Percentiles rank a stretch among this genome's conserved stretches.
These are phyloP conservation scores for Brachionus sp. DNA, from an alignment of 1,140 invertebrate genomes.

Conservation along the genomic window DNA sequence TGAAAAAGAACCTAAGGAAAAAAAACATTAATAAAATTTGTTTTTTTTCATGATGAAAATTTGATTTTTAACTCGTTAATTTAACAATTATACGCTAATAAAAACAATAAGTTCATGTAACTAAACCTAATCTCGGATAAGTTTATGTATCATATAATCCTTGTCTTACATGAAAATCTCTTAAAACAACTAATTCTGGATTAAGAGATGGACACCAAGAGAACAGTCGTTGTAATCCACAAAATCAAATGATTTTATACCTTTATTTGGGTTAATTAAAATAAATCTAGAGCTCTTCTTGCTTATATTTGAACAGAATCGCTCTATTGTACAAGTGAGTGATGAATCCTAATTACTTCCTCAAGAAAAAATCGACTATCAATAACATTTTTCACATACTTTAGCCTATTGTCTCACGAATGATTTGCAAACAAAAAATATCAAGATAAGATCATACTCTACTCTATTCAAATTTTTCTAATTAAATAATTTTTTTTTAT, in stretches of 20 bases:
- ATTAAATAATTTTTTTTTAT: neutral
- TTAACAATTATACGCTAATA: neutral
- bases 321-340: conserved; percentile 7
- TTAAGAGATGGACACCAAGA: neutral
- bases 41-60: neutral
- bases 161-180: neutral
- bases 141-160: neutral
- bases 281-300: neutral
- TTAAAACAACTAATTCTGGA: neutral
- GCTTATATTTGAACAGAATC: neutral
- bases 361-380: neutral
- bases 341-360: conserved; percentile 15
- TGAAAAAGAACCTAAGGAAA: neutral
- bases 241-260: conserved; percentile 16
- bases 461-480: neutral
- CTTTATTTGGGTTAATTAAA: conserved; percentile 42
- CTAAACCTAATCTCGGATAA: neutral
- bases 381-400: conserved; percentile 17
- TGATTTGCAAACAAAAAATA: neutral
- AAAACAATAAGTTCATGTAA: neutral
- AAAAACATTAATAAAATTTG: neutral
- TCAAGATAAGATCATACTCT: neutral
- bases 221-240: neutral
- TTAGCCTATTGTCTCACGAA: neutral
- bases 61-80: conserved; percentile 10